Percentiles rank a stretch among this genome's conserved stretches.
Evolutionary conservation across 2,888 invertebrate species (phyloP).

Genomic region (Megalurothrips usitatus): DNA sequence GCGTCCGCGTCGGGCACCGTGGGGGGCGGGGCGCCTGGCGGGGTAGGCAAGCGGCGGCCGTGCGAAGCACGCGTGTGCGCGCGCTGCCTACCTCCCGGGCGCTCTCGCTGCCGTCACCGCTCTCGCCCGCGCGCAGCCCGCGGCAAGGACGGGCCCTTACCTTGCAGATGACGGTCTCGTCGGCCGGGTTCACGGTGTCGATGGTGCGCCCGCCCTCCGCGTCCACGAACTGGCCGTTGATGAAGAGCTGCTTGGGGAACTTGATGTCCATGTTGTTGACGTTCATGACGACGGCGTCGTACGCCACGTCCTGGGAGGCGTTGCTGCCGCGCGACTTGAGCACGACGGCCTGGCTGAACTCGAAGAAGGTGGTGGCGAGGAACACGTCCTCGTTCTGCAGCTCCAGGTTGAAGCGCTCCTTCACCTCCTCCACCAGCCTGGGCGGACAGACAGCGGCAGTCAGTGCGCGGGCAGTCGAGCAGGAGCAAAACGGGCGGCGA

Average conservation of each 20-base stretch:
- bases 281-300: conserved; percentile 68
- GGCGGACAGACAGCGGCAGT: conserved; percentile 32
- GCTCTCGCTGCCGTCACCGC: too few relatives aligned
- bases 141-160: conserved; percentile 44
- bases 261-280: conserved; percentile 79
- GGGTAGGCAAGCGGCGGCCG: background rate
- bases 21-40: background rate
- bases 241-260: conserved; percentile 87
- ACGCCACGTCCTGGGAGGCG: conserved; percentile 55
- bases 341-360: conserved; percentile 68
- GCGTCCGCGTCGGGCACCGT: background rate
- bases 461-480: background rate
- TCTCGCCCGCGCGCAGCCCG: too few relatives aligned
- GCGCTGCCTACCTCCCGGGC: background rate
- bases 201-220: conserved; percentile 62
- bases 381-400: conserved; percentile 87
- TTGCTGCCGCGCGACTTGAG: conserved; percentile 60
- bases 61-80: background rate
- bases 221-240: conserved; percentile 84
- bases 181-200: conserved; percentile 70
- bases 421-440: conserved; percentile 85
- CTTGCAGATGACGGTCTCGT: conserved; percentile 73
- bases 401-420: conserved; percentile 69
- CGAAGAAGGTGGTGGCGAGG: conserved; percentile 83
- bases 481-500: background rate